Percentiles rank a stretch among this genome's conserved stretches.
These are phyloP conservation scores for Xylota segnis DNA, from an alignment of 2,888 invertebrate genomes.

Conservation along the genomic window DNA sequence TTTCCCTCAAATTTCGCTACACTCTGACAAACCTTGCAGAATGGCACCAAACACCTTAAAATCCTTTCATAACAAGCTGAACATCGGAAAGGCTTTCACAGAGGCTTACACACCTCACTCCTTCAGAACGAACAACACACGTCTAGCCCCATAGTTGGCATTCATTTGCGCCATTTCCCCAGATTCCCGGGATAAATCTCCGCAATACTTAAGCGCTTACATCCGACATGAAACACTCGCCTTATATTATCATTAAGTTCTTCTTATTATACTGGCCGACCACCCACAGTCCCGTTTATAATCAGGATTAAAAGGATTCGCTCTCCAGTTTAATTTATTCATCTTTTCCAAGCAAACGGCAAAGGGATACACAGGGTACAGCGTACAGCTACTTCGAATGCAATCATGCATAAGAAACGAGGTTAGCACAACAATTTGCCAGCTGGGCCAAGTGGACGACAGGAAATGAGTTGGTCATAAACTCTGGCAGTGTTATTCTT, in stretches of 20 bases:
- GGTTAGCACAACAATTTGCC: conserved; percentile 55
- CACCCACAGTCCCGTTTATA: conserved; percentile 40
- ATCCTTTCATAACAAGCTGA: conserved; percentile 3
- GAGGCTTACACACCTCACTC: conserved; percentile 1
- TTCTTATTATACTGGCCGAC: conserved; percentile 7
- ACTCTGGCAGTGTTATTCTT: conserved; percentile 7
- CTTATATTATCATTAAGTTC: conserved; percentile 55
- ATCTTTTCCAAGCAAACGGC: conserved; percentile 14
- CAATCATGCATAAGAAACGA: conserved; percentile 41
- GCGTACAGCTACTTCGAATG: conserved; percentile 17
- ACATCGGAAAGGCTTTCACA: background rate
- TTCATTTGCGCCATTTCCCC: background rate
- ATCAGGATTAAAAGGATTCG: conserved; percentile 53
- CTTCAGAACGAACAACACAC: background rate
- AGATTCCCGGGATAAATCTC: conserved; percentile 40
- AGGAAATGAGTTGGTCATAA: conserved; percentile 41
- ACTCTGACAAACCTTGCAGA: background rate
- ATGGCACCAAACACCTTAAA: conserved; percentile 12
- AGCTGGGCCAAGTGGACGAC: conserved; percentile 13
- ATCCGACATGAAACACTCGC: conserved; percentile 48
- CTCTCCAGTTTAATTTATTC: conserved; percentile 56
- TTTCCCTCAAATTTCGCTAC: no score
- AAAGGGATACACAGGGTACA: background rate
- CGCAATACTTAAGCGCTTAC: conserved; percentile 25
- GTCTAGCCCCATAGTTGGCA: conserved; percentile 1